phyloP scores from a whole-genome alignment of 2,797 vertebrate species.

The Stomatorhinus walkeri region DNA sequence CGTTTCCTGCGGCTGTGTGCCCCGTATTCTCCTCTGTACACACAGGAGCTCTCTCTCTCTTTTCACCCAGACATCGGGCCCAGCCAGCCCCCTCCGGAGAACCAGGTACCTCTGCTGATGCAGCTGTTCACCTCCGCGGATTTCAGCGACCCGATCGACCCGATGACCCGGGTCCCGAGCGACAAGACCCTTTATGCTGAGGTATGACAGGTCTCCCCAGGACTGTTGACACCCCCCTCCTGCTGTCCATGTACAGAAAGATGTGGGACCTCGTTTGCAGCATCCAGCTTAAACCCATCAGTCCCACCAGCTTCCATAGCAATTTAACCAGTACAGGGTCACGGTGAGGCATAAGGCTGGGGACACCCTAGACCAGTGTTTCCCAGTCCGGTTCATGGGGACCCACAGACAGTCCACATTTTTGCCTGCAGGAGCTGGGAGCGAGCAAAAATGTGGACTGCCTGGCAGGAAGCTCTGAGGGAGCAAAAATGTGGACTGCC shows the following conservation, averaged over 20 bases:
- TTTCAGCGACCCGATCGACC: background rate
- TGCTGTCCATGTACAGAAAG: background rate
- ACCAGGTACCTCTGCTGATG: background rate
- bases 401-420: background rate
- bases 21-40: background rate
- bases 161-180: background rate
- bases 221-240: background rate
- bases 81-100: background rate
- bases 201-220: background rate
- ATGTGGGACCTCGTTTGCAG: background rate
- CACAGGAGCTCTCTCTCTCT: background rate
- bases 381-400: background rate
- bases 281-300: background rate
- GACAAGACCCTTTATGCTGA: conserved; percentile 1
- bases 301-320: background rate
- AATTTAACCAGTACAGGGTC: background rate
- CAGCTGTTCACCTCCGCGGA: background rate
- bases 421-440: background rate
- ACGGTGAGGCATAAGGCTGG: background rate
- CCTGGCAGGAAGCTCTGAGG: background rate
- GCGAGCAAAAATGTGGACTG: background rate
- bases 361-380: background rate
- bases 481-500: background rate
- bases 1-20: background rate
- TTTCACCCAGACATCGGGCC: background rate